Evolutionary conservation across 2,888 invertebrate species (phyloP), one percentile per base, ranked within the genome.

Genomic region (Willowsia nigromaculata): DNA sequence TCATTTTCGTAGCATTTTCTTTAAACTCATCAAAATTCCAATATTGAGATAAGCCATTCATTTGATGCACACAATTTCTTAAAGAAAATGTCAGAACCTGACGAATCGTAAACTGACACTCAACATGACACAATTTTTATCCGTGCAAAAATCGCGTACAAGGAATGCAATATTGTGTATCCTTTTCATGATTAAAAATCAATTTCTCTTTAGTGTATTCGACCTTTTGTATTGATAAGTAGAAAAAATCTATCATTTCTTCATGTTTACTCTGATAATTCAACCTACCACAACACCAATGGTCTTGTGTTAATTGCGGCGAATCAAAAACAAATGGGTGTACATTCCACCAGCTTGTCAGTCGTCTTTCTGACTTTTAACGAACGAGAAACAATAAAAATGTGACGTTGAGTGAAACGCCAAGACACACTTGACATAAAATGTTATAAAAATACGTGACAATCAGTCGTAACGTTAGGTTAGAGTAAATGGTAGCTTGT

Each of bases 41-140:
- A 30, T 30, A 15, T 2, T 62, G 62, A 62, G 6, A 15, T 22
- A 40, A 71, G 9, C 43, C 13, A 11, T 33, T 65, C 37, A 37
- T 1, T 30, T 71, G 37, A 3, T n/a, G 37, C 40, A 30, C 30
- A 15, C 27, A 62, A 2, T 43, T 71, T 50, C 50, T 50, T 3
- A 50, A 76, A 76, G 50, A 76, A 76, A 76, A 76, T 43, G 76
- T 76, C 47, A 50, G 76, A 50, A 27, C 3, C 25, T 27, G 76
- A 76, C 76, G 30, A 33, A 65, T 65, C 65, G 33, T 13, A 30
- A 43, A 74, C 74, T 74, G 74, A 47, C 74, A 74, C 43, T 78
- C 11, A 53, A 78, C 78, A 56, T 85, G 84, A 85, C 84, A 65
- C 62, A 85, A 78, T 62, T 50, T 47, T 74, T 85, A 59, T 56